phyloP scores from a whole-genome alignment of 2,888 invertebrate species.

The Microctonus aethiopoides region DNA sequence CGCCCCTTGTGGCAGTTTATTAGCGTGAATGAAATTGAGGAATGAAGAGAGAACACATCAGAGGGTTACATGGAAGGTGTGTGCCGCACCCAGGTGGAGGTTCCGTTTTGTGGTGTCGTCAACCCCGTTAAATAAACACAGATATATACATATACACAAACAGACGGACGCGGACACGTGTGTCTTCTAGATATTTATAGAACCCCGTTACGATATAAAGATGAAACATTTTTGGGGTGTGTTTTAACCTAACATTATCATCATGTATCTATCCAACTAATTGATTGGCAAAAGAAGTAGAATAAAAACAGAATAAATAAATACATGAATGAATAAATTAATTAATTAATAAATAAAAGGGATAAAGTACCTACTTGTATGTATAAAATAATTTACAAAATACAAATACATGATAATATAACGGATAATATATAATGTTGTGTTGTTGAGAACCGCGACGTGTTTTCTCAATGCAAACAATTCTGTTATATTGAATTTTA shows the following conservation, averaged over 20 bases:
- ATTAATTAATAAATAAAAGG: too few species aligned
- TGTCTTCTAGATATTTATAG: constrained; percentile 27
- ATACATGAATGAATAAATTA: background rate
- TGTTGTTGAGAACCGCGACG: constrained; percentile 4
- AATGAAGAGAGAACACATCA: constrained; percentile 7
- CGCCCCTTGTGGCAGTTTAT: constrained; percentile 35
- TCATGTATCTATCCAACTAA: constrained; percentile 9
- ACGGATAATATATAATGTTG: background rate
- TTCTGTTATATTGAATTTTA: constrained; percentile 11
- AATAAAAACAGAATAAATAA: background rate
- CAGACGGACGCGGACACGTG: background rate
- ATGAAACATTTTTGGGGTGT: constrained; percentile 22
- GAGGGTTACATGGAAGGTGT: constrained; percentile 12
- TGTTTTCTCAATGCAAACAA: constrained; percentile 30
- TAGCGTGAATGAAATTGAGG: constrained; percentile 19
- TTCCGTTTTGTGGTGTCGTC: constrained; percentile 41
- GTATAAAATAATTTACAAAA: background rate
- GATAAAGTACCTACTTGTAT: too few species aligned
- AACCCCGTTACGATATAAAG: constrained; percentile 19
- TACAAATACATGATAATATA: background rate
- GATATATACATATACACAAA: background rate
- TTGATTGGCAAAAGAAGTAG: constrained; percentile 9
- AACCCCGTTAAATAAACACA: constrained; percentile 36
- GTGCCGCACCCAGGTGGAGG: constrained; percentile 43
- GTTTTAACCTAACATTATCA: background rate